A percentile compares a stretch with the other conserved stretches of the same genome.
phyloP scores from a whole-genome alignment of 1,140 invertebrate genomes.

The Chlorops oryzae region DNA sequence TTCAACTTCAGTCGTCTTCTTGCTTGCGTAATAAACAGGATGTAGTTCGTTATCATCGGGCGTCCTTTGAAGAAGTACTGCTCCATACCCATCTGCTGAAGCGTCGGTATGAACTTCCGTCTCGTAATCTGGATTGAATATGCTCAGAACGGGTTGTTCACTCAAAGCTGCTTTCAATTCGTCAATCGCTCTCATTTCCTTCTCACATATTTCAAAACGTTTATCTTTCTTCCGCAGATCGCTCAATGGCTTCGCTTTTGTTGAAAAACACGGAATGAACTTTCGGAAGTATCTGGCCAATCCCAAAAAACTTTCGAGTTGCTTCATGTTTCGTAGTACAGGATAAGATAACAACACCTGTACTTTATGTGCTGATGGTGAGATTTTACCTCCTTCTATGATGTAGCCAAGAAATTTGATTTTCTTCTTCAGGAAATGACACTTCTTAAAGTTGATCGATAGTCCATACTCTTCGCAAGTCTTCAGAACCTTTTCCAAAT shows the following conservation, averaged over 20 bases:
- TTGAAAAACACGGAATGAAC: conserved; percentile 32
- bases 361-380: conserved; percentile 26
- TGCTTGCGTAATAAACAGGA: conserved; percentile 46
- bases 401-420: conserved; percentile 40
- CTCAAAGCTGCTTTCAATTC: conserved; percentile 14
- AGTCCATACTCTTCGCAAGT: conserved; percentile 34
- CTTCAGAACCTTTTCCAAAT: conserved; percentile 20
- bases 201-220: conserved; percentile 2
- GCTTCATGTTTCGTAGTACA: conserved; percentile 9
- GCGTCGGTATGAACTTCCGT: conserved; percentile 45
- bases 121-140: conserved; percentile 29
- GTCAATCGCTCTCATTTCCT: conserved; percentile 10
- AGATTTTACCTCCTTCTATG: conserved; percentile 26
- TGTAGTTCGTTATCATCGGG: conserved; percentile 44
- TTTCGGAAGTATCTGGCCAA: conserved; percentile 40
- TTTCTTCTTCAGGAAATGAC: conserved; percentile 25
- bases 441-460: conserved; percentile 44
- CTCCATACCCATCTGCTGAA: conserved; percentile 28
- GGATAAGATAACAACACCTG: conserved; percentile 30
- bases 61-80: conserved; percentile 35
- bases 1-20: conserved; percentile 36
- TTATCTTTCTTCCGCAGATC: conserved; percentile 24
- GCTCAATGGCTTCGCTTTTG: conserved; percentile 30
- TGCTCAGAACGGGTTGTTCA: conserved; percentile 33
- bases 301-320: conserved; percentile 42